Percentiles rank a stretch among this genome's conserved stretches.
Evolutionary conservation across 2,797 vertebrate species (phyloP).

Genomic region (Enteromius trimaculatus): DNA sequence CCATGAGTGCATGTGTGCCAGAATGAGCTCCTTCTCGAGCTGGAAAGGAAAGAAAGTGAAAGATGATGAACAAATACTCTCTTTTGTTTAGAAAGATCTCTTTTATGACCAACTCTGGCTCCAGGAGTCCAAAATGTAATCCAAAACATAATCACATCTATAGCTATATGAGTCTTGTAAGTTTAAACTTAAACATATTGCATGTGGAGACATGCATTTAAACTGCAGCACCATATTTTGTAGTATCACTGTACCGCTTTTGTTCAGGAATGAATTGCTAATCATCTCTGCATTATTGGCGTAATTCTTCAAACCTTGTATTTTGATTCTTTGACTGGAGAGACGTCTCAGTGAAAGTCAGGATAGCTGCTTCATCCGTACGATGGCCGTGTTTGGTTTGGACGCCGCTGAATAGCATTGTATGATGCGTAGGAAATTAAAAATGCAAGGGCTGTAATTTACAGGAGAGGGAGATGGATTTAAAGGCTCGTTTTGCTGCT

Average conservation of each 20-base stretch:
- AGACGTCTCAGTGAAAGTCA: neutral
- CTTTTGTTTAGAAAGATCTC: constrained; percentile 48
- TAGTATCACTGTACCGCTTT: neutral
- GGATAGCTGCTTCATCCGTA: constrained; percentile 70
- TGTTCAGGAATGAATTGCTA: neutral
- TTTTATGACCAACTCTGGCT: constrained; percentile 53
- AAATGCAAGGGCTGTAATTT: constrained; percentile 94
- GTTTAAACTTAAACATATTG: neutral
- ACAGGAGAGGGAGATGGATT: constrained; percentile 90
- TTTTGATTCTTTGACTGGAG: constrained; percentile 1
- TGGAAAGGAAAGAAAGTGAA: constrained; percentile 43
- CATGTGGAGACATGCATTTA: neutral
- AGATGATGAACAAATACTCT: constrained; percentile 45
- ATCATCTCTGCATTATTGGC: neutral
- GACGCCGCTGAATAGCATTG: constrained; percentile 94
- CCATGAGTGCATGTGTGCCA: constrained; percentile 46
- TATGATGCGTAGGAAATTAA: constrained; percentile 89
- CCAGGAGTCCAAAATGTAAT: constrained; percentile 59
- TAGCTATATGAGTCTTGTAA: constrained; percentile 37
- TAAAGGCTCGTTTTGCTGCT: constrained; percentile 74
- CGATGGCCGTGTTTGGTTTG: constrained; percentile 90
- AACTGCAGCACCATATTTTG: neutral
- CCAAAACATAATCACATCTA: constrained; percentile 58
- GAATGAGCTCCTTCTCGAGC: constrained; percentile 53
- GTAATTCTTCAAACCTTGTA: neutral